Evolutionary conservation across 2,797 vertebrate species (phyloP).

Genomic region (Arctocebus calabarensis): DNA sequence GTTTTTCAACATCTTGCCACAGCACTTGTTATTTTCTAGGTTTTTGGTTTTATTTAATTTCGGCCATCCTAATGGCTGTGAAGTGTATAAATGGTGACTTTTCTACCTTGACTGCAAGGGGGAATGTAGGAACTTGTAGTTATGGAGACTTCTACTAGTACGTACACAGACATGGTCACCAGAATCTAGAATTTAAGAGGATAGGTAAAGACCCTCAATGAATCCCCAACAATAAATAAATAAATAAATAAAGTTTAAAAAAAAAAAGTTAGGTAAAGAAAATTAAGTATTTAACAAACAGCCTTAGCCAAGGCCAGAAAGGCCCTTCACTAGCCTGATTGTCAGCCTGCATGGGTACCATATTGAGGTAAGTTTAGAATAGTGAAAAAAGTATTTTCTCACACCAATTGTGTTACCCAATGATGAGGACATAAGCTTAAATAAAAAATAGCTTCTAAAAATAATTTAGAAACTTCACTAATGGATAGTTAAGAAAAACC

Average conservation of each 20-base stretch:
- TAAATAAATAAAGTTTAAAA: too few relatives aligned
- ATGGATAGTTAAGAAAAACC: background rate
- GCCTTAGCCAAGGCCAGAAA: background rate
- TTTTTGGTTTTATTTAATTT: conserved; percentile 19
- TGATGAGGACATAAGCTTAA: background rate
- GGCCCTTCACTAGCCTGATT: background rate
- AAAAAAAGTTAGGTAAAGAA: background rate
- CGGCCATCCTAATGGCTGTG: background rate
- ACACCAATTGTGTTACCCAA: background rate
- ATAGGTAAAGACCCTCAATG: background rate
- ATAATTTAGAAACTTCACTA: background rate
- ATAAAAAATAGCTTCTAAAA: conserved; percentile 42
- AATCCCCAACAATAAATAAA: too few relatives aligned
- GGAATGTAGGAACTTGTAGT: background rate
- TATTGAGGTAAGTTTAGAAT: background rate
- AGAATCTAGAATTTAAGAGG: conserved; percentile 12
- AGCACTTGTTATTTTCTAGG: background rate
- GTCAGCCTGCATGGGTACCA: background rate
- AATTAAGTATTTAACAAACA: background rate
- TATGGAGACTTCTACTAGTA: background rate
- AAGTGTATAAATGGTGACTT: background rate
- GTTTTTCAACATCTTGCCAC: background rate
- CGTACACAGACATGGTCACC: background rate
- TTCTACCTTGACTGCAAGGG: background rate
- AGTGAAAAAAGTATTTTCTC: background rate